phyloP scores from a whole-genome alignment of 1,140 invertebrate species.

The Vollenhovia emeryi region DNA sequence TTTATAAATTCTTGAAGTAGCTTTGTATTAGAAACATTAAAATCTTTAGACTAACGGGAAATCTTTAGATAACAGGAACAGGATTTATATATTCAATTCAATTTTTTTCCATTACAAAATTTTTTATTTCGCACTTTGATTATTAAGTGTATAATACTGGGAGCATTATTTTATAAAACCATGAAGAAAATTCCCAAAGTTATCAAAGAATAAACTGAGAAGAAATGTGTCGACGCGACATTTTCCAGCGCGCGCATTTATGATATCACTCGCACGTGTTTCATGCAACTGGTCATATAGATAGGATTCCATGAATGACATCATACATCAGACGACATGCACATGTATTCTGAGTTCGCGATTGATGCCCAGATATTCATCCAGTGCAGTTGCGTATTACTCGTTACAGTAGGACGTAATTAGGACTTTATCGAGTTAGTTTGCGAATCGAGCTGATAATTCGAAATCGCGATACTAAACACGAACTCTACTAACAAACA shows the following conservation, averaged over 20 bases:
- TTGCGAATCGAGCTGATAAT: slow-evolving; percentile 6
- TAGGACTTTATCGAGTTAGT: slow-evolving; percentile 35
- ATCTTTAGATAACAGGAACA: neutral
- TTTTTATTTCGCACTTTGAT: neutral
- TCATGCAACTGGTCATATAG: neutral
- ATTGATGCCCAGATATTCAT: slow-evolving; percentile 16
- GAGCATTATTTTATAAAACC: neutral
- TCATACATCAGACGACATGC: slow-evolving; percentile 17
- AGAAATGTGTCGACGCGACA: neutral
- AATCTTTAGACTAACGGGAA: neutral
- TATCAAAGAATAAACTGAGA: neutral
- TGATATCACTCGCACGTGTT: slow-evolving; percentile 25
- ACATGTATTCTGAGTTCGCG: neutral
- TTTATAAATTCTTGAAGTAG: neutral
- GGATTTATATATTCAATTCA: neutral
- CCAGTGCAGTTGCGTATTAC: neutral
- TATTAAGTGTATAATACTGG: neutral
- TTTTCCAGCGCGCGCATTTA: neutral
- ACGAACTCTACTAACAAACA: neutral
- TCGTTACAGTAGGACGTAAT: slow-evolving; percentile 8
- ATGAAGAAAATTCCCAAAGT: neutral
- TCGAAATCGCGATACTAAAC: slow-evolving; percentile 13
- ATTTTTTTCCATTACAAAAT: neutral
- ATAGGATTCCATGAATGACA: slow-evolving; percentile 40
- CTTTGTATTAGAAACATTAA: neutral